Evolutionary conservation across 2,113 vertebrate genomes (phyloP).

Genomic region (Myiagra hebetior): DNA sequence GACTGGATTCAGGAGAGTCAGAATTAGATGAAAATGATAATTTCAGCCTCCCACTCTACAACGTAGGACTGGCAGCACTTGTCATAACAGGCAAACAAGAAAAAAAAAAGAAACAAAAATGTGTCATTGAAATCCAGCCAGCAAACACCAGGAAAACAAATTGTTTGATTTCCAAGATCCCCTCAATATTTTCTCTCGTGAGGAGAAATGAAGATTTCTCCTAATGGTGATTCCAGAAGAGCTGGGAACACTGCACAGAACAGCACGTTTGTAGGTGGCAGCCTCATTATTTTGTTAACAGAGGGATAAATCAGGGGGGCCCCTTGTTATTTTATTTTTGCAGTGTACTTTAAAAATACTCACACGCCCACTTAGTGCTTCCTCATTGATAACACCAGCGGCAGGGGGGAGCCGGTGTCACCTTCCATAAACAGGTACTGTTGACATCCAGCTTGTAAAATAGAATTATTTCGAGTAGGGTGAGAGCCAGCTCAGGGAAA

Average conservation of each 20-base stretch:
- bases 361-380: conserved; percentile 73
- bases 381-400: conserved; percentile 71
- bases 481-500: conserved; percentile 24
- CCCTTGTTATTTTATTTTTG: conserved; percentile 55
- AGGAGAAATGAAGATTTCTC: conserved; percentile 17
- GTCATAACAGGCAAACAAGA: background rate
- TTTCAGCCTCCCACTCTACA: background rate
- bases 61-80: background rate
- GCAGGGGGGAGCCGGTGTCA: conserved; percentile 34
- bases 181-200: background rate
- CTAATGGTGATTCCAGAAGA: background rate
- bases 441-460: conserved; percentile 60
- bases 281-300: background rate
- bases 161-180: background rate
- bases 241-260: conserved; percentile 6
- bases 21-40: background rate
- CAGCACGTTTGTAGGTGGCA: background rate
- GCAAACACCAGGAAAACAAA: background rate
- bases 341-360: conserved; percentile 45
- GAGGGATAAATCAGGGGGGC: background rate
- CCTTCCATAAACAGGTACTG: conserved; percentile 74
- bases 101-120: background rate
- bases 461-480: conserved; percentile 30
- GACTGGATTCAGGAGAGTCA: background rate
- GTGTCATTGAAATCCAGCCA: background rate